Evolutionary conservation across 2,888 invertebrate genomes (phyloP), one percentile per base, ranked within the genome.

Genomic region (Hermaeophaga mercurialis): DNA sequence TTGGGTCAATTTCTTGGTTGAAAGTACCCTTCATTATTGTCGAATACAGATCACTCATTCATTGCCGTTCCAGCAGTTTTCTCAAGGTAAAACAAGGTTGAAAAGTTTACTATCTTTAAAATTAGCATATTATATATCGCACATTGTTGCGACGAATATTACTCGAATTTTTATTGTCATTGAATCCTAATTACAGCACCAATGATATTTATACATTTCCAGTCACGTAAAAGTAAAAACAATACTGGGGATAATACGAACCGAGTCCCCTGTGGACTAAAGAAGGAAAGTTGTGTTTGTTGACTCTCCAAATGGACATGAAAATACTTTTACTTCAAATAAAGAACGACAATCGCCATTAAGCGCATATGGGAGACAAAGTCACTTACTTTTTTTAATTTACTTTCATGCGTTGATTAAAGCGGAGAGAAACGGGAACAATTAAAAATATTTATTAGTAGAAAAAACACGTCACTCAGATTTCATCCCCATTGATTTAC

Each of bases 301-400:
- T 9, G 8, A 19, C 4, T 18, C 19, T 18, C 22, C 26, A 38
- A 46, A 38, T 45, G 9, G 11, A 7, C 28, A 31, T 38, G 47
- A 18, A 48, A 54, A 46, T 50, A 56, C 56, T 56, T 56, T 56
- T 56, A 50, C 56, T 50, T 50, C 50, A 15, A 43, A 44, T 56
- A 45, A 7, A 44, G 48, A 43, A 33, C 2, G 12, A 46, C 39
- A 39, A 39, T 39, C 1, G 14, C 34, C 12, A 11, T 11, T 14
- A 15, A n/a, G 15, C 9, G 15, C 15, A 34, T 31, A 9, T 34
- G 34, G 34, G 1, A 34, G 34, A 7, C 9, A 15, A 15, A 7
- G 33, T 33, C n/a, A 11, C 9, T 33, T 33, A 3, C 14, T 8
- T 7, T 22, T 22, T 22, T 22, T 22, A 6, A 22, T 5, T 22